These are phyloP conservation scores for Camptogramma bilineatum DNA, from an alignment of 2,888 invertebrate species.

Conservation along the genomic window DNA sequence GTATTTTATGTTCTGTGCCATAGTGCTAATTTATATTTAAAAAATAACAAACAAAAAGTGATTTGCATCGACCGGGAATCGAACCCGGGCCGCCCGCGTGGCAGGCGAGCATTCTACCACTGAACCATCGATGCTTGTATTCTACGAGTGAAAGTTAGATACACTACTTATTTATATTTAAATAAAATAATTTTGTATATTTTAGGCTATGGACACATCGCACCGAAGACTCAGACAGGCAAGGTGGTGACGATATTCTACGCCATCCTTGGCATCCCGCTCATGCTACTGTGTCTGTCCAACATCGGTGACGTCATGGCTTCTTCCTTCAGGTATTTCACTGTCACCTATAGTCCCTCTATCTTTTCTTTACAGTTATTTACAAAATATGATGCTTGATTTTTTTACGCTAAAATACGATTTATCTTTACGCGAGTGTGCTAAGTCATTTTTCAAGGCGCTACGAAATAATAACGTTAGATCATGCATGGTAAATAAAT, in stretches of 20 bases:
- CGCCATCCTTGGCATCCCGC: conserved; percentile 96
- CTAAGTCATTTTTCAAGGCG: not conserved
- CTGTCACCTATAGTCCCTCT: not conserved
- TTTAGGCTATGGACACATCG: conserved; percentile 97
- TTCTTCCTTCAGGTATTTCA: conserved; percentile 90
- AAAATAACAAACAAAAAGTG: conserved; percentile 45
- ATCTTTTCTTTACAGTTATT: too few species aligned
- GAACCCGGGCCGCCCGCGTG: conserved; percentile 86
- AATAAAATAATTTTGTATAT: conserved; percentile 22
- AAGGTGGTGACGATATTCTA: conserved; percentile 98
- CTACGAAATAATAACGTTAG: not conserved
- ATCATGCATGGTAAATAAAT: too few species aligned
- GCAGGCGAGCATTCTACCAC: conserved; percentile 86
- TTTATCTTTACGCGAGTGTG: not conserved
- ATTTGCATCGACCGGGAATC: conserved; percentile 85
- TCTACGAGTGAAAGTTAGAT: rapidly evolving
- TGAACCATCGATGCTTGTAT: conserved; percentile 79
- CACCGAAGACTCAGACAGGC: conserved; percentile 96
- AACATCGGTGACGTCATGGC: conserved; percentile 98
- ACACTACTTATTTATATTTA: not conserved
- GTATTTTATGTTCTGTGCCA: too few species aligned
- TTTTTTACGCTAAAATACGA: too few species aligned
- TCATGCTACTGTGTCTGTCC: conserved; percentile 97
- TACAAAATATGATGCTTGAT: too few species aligned
- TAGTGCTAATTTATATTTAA: not conserved